Evolutionary conservation across 2,113 vertebrate species (phyloP), one percentile per base, ranked within the genome.

Genomic region (Agelaius tricolor): DNA sequence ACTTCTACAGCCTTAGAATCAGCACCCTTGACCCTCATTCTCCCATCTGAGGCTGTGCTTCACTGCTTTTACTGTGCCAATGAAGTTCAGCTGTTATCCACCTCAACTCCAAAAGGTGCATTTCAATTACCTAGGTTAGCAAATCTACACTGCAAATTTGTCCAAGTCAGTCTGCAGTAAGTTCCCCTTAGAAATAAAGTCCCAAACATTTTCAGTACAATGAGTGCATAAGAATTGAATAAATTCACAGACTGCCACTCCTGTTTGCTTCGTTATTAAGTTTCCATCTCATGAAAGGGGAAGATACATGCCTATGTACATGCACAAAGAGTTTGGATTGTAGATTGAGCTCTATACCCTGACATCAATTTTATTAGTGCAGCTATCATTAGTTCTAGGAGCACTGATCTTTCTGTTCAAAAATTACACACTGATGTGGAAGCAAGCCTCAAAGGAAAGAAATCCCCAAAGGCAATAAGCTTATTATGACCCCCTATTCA

Each of bases 261-360:
- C 46, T 61, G 9, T 55, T 59, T 46, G 20, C 44, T 66, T 89
- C 46, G 11, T 39, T 73, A 74, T 12, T 28, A 73, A 84, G 43
- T 24, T 66, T 8, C 27, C 12, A 67, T 19, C 9, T 8, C 33
- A 21, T 7, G 23, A 82, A 79, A 62, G 24, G 10, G 66, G 23
- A 74, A 71, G 30, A 41, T n/a, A 41, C 3, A 9, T 17, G 28
- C 31, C 6, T 5, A n/a, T 6, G 28, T n/a, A 66, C 1, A 0
- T 10, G 15, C 28, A 58, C 24, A 55, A 47, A 74, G 55, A 65
- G 6, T 54, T 4, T 68, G 39, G 11, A 75, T 13, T 57, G 30
- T 10, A 65, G 14, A 47, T 11, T 43, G 9, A 61, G 10, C 33
- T 68, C 35, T 54, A 26, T 4, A 54, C 9, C 22, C n/a, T 83